Base-by-base conservation (phyloP, 37 sponge, comb jelly and placozoan species). In the Ephydatia muelleri region DNA sequence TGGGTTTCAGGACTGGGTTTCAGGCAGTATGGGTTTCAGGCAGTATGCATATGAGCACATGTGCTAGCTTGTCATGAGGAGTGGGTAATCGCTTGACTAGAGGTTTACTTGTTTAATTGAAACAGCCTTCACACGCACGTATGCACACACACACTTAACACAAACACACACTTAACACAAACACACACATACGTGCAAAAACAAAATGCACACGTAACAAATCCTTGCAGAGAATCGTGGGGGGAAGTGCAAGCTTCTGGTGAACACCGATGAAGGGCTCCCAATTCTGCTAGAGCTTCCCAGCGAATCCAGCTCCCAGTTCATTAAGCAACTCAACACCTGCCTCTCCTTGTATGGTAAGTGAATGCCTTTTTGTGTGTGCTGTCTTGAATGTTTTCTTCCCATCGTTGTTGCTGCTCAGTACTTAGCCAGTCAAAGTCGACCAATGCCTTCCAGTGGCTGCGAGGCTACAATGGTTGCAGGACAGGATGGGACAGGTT, bases 401-500 rank as follows among this genome's bases (percentile, higher is more conserved):
- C 5, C 57, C 11, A 16, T n/a, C n/a, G n/a, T n/a, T n/a, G n/a
- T 38, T 27, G 49, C 11, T 35, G 2, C 8, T 21, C 48, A 49
- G 23, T 49, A n/a, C n/a, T n/a, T n/a, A 11, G 19, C 78, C 57
- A n/a, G 76, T 75, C 86, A 57, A 70, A 75, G 2, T 81, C 82
- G 0, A 69, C 76, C 38, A 38, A 32, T 16, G 72, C 73, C 65
- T 88, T 88, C 84, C 38, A 73, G 21, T 88, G 89, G 89, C 38
- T 88, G 80, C 67, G n/a, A 3, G 89, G 89, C 19, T 88, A 88
- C 39, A 67, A 88, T 57, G 29, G 28, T 2, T 88, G 89, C 35
- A 72, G 75, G 11, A 83, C 89, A 27, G 89, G 89, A 36, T 88
- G 89, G 89, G 89, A 88, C 84, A 71, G 89, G 69, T 88, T 88